These are phyloP conservation scores for Epicampocera succincta DNA, from an alignment of 2,888 invertebrate genomes.

Conservation along the genomic window DNA sequence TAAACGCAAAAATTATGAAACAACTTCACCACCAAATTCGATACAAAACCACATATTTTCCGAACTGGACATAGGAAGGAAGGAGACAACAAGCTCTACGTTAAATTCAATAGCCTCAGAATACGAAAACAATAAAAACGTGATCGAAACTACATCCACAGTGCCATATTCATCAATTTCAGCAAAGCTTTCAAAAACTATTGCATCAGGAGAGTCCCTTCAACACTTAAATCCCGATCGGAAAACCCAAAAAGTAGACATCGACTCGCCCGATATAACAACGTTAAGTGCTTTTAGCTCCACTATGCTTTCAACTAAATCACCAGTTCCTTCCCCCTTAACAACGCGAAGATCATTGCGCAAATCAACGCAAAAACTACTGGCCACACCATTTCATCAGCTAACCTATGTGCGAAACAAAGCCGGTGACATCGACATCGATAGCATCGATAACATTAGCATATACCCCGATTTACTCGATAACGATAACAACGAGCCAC, in stretches of 20 bases:
- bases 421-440: conserved; percentile 78
- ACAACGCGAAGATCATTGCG: conserved; percentile 74
- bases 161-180: conserved; percentile 40
- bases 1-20: conserved; percentile 15
- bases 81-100: conserved; percentile 69
- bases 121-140: conserved; percentile 27
- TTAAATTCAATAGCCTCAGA: conserved; percentile 42
- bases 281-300: conserved; percentile 23
- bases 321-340: conserved; percentile 50
- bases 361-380: conserved; percentile 75
- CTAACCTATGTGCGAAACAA: conserved; percentile 77
- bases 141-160: conserved; percentile 29
- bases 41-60: conserved; percentile 34
- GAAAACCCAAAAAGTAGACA: not conserved
- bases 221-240: conserved; percentile 7
- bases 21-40: not conserved
- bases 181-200: conserved; percentile 43
- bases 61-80: conserved; percentile 44
- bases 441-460: conserved; percentile 79
- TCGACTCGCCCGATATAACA: not conserved
- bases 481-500: conserved; percentile 69
- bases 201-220: conserved; percentile 12
- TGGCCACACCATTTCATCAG: conserved; percentile 77
- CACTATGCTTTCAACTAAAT: conserved; percentile 53
- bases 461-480: conserved; percentile 76